Conservation (phyloP, 2,113 vertebrate species). For the Numida meleagris region DNA sequence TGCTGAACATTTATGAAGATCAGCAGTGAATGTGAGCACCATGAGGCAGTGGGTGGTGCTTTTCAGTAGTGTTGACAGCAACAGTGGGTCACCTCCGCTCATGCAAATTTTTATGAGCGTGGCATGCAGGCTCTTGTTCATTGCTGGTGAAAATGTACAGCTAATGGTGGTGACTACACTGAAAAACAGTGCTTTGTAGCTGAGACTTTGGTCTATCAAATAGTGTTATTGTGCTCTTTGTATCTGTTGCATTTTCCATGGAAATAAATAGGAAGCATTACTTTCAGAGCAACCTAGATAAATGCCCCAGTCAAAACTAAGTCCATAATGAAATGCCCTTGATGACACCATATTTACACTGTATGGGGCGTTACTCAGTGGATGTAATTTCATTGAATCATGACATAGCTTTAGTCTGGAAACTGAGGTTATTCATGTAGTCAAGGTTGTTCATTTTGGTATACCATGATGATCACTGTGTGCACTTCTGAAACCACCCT, state of each 20-base stretch:
- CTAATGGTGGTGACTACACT: no score
- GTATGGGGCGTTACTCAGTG: neutral
- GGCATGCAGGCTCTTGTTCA: no score
- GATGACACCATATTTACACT: neutral
- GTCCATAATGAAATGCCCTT: neutral
- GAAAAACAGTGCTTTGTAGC: neutral
- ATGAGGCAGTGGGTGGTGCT: neutral
- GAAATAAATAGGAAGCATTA: neutral
- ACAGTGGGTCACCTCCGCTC: neutral
- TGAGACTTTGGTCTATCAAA: neutral
- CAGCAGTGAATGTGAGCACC: neutral
- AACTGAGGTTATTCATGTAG: neutral
- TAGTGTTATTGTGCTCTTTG: neutral
- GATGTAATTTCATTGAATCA: neutral
- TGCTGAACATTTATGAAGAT: neutral
- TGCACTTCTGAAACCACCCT: neutral
- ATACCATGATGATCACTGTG: neutral
- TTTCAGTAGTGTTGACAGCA: neutral
- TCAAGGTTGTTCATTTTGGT: neutral
- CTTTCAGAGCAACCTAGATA: neutral
- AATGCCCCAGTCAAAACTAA: neutral
- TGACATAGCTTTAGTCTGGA: neutral
- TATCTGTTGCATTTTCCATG: neutral
- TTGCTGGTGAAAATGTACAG: no score
- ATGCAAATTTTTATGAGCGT: neutral